Conservation (phyloP, 2,888 invertebrate species). For the Zygothrica quintamaculata region DNA sequence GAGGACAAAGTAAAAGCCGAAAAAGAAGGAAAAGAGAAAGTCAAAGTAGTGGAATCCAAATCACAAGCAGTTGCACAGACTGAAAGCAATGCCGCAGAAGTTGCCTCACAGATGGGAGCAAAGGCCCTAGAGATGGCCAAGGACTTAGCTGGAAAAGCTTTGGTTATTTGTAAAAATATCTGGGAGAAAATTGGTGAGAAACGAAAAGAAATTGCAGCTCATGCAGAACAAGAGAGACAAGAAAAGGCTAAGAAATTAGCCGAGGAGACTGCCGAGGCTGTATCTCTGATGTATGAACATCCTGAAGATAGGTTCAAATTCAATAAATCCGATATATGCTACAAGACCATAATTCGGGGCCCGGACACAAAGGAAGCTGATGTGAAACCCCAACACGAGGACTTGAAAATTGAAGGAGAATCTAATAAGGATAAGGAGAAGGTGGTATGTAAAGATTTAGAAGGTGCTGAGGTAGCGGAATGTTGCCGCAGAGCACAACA, state of each 20-base stretch:
- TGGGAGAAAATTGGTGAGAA: conserved; percentile 5
- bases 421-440: neutral
- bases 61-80: no score
- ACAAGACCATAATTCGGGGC: conserved; percentile 58
- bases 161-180: neutral
- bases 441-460: no score
- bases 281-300: neutral
- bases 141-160: conserved; percentile 20
- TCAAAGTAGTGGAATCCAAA: no score
- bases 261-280: neutral
- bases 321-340: conserved; percentile 45
- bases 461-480: no score
- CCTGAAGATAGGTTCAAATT: conserved; percentile 5
- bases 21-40: no score
- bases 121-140: conserved; percentile 30
- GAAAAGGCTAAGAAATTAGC: conserved; percentile 5
- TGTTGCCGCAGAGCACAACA: neutral
- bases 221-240: conserved; percentile 20
- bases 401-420: conserved; percentile 12
- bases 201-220: conserved; percentile 1
- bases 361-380: conserved; percentile 38
- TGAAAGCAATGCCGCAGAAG: conserved; percentile 27
- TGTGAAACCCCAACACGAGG: conserved; percentile 49
- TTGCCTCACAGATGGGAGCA: conserved; percentile 11
- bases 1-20: neutral